phyloP scores from a whole-genome alignment of 2,888 invertebrate species.

The Lasioglossum morio region DNA sequence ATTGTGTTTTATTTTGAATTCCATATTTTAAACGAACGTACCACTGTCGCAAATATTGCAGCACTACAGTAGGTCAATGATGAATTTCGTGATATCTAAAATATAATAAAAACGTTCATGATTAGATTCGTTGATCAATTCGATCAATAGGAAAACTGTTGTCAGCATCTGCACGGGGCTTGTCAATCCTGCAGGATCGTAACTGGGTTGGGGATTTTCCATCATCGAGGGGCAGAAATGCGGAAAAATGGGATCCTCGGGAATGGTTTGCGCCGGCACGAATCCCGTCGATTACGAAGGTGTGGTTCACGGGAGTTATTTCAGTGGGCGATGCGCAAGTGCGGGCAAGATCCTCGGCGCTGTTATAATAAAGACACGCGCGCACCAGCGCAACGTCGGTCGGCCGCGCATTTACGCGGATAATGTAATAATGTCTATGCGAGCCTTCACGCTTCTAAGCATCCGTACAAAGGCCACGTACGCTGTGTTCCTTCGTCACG shows the following conservation, averaged over 20 bases:
- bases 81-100: not conserved
- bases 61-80: not conserved
- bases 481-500: slow-evolving; percentile 64
- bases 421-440: slow-evolving; percentile 63
- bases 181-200: not conserved
- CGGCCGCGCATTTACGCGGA: slow-evolving; percentile 47
- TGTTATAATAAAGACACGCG: slow-evolving; percentile 58
- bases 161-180: not conserved
- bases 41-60: not conserved
- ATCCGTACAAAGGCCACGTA: slow-evolving; percentile 69
- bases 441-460: slow-evolving; percentile 73
- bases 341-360: slow-evolving; percentile 34
- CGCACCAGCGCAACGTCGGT: slow-evolving; percentile 22
- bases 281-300: slow-evolving; percentile 60
- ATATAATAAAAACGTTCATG: not conserved
- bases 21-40: not conserved
- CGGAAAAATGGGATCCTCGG: slow-evolving; percentile 11
- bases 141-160: not conserved
- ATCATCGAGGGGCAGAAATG: not conserved
- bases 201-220: not conserved
- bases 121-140: not conserved
- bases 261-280: slow-evolving; percentile 45
- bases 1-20: not conserved
- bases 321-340: slow-evolving; percentile 33
- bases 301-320: slow-evolving; percentile 61